Evolutionary conservation across 1,140 invertebrate genomes (phyloP).

Genomic region (Homalodisca vitripennis): DNA sequence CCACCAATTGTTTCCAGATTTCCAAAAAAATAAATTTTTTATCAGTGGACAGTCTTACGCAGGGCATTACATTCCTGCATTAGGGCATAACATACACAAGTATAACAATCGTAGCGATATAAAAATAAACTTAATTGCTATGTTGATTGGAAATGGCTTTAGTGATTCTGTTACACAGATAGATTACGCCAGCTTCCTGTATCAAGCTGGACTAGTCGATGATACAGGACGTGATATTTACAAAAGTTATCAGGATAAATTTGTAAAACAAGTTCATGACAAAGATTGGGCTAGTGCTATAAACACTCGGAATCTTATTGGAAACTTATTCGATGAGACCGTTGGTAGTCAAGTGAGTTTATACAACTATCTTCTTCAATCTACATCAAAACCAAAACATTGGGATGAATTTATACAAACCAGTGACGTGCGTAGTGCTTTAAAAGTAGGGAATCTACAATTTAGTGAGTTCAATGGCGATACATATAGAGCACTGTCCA

Average conservation of each 20-base stretch:
- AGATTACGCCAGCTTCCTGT: constrained; percentile 78
- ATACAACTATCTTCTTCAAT: constrained; percentile 68
- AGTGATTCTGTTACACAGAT: constrained; percentile 83
- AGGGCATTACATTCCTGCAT: too few relatives aligned
- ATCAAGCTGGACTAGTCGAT: constrained; percentile 62
- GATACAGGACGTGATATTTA: constrained; percentile 50
- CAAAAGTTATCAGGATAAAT: too few relatives aligned
- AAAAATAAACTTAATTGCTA: constrained; percentile 59
- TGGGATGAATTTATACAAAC: constrained; percentile 60
- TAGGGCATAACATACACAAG: constrained; percentile 75
- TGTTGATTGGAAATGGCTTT: constrained; percentile 84
- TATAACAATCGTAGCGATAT: constrained; percentile 58
- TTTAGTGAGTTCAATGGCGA: constrained; percentile 51
- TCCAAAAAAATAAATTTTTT: constrained; percentile 66
- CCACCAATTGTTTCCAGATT: constrained; percentile 67
- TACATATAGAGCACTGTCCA: constrained; percentile 67
- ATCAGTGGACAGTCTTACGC: constrained; percentile 86
- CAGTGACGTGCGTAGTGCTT: constrained; percentile 60
- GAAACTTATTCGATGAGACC: constrained; percentile 62
- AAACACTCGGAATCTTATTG: not conserved
- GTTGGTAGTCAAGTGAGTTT: constrained; percentile 67
- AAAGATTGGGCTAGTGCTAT: constrained; percentile 14
- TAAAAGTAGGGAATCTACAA: constrained; percentile 81
- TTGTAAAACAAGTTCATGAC: constrained; percentile 55
- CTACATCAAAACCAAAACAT: not conserved